These are phyloP conservation scores for Chrysolina haemoptera DNA, from an alignment of 2,888 invertebrate genomes.

Conservation along the genomic window DNA sequence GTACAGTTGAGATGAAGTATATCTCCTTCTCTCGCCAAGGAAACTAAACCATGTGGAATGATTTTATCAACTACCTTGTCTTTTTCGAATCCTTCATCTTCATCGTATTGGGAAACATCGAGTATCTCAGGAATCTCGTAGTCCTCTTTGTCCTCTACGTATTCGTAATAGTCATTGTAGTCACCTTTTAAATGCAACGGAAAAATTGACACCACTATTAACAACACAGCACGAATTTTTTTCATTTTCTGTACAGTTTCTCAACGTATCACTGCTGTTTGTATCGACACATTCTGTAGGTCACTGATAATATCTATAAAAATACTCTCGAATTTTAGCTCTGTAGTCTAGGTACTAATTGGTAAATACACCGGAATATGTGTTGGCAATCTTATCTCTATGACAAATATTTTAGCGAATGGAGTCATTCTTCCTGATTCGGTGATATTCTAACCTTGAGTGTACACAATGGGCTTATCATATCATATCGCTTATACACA, in stretches of 20 bases:
- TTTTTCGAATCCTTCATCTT: neutral
- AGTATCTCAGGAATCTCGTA: neutral
- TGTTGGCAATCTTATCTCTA: constrained; percentile 9
- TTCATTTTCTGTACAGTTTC: neutral
- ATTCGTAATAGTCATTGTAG: constrained; percentile 17
- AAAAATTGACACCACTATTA: neutral
- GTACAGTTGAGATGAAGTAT: constrained; percentile 14
- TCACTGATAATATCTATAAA: neutral
- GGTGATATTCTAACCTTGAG: neutral
- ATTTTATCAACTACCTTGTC: neutral
- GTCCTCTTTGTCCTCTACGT: constrained; percentile 10
- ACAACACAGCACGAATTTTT: neutral
- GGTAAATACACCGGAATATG: neutral
- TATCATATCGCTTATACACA: no score
- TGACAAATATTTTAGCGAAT: neutral
- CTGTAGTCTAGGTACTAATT: neutral
- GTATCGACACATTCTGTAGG: neutral
- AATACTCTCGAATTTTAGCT: neutral
- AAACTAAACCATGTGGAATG: constrained; percentile 3
- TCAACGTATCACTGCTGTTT: neutral
- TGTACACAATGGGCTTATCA: neutral
- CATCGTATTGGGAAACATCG: neutral
- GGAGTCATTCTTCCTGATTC: neutral
- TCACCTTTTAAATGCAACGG: neutral
- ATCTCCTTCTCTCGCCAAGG: neutral